Evolutionary conservation across 1,140 invertebrate genomes (phyloP).

Genomic region (Drosophila watanabei): DNA sequence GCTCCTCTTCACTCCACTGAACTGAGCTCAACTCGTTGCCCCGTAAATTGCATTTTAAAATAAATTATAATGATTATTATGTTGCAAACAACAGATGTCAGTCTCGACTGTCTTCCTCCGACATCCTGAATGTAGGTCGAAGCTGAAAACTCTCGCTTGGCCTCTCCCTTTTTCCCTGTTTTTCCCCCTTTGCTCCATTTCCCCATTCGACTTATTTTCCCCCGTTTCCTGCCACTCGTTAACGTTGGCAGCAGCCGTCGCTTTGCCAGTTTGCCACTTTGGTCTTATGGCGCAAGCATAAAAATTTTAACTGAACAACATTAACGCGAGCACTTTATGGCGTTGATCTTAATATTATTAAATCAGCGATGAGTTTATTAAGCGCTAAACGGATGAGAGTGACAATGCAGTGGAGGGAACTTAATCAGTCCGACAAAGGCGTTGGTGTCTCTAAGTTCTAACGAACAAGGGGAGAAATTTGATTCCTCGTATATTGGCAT

Average conservation of each 20-base stretch:
- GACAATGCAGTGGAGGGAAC: constrained; percentile 13
- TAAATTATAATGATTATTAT: constrained; percentile 84
- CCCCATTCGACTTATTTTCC: background rate
- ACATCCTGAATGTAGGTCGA: constrained; percentile 50
- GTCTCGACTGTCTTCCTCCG: constrained; percentile 30
- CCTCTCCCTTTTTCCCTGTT: background rate
- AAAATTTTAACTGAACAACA: constrained; percentile 80
- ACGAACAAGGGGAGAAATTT: background rate
- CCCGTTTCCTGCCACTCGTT: constrained; percentile 29
- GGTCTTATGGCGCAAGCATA: constrained; percentile 76
- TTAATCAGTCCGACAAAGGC: constrained; percentile 23
- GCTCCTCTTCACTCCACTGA: constrained; percentile 27
- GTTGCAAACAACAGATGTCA: constrained; percentile 82
- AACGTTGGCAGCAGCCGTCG: constrained; percentile 49
- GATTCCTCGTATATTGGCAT: background rate
- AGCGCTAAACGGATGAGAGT: constrained; percentile 53
- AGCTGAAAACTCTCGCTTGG: constrained; percentile 18
- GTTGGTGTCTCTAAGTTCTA: background rate
- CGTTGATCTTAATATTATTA: constrained; percentile 81
- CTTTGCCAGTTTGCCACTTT: constrained; percentile 70
- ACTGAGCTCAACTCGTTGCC: constrained; percentile 44
- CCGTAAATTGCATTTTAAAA: constrained; percentile 83
- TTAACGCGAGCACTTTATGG: constrained; percentile 80
- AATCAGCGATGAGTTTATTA: constrained; percentile 74
- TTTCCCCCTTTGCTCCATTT: background rate